A percentile compares a stretch with the other conserved stretches of the same genome.
Conservation (phyloP, 2,797 vertebrate species). For the Sebastes baramenuke region DNA sequence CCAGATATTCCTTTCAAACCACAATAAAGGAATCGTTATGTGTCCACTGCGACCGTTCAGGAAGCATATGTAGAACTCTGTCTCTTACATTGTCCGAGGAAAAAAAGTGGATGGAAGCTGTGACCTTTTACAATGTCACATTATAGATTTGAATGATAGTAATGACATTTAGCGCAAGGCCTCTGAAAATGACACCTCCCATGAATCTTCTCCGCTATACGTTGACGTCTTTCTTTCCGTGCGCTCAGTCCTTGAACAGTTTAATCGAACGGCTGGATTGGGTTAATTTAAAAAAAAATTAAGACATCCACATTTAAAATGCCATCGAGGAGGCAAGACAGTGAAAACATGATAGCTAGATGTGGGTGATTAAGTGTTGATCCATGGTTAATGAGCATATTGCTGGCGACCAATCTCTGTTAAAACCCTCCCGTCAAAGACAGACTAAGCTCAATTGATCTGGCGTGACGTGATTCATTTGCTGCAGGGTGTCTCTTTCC, state of each 20-base stretch:
- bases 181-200: conserved; percentile 45
- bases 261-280: conserved; percentile 31
- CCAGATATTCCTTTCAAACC: conserved; percentile 12
- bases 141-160: conserved; percentile 71
- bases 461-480: conserved; percentile 72
- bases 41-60: neutral
- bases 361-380: conserved; percentile 63
- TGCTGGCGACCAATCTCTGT: conserved; percentile 33
- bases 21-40: conserved; percentile 6
- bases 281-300: conserved; percentile 48
- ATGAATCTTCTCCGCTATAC: conserved; percentile 43
- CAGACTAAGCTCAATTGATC: conserved; percentile 72
- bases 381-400: conserved; percentile 67
- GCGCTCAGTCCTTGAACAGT: neutral
- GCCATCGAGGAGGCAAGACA: conserved; percentile 17
- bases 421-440: conserved; percentile 52
- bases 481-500: conserved; percentile 46
- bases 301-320: conserved; percentile 39
- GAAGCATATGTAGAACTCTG: conserved; percentile 11
- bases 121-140: conserved; percentile 59
- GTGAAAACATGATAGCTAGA: conserved; percentile 54
- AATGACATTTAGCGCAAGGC: conserved; percentile 68
- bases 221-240: conserved; percentile 9
- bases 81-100: conserved; percentile 11
- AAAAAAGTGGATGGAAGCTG: conserved; percentile 13